phyloP scores from a whole-genome alignment of 2,113 vertebrate genomes.

The Dermatemys mawii region DNA sequence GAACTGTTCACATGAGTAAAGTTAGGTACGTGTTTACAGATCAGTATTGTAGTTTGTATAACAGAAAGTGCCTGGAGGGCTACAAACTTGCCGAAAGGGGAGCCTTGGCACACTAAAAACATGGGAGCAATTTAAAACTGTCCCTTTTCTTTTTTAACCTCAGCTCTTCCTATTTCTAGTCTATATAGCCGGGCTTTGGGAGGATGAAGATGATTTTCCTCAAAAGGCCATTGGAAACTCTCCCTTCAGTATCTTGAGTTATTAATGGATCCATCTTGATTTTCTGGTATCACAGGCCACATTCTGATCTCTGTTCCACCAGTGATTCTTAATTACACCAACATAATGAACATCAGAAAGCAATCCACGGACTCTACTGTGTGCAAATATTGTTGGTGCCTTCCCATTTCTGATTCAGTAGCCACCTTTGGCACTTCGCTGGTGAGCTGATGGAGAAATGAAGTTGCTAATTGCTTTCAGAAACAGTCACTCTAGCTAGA shows the following conservation, averaged over 20 bases:
- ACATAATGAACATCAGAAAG: background rate
- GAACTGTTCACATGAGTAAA: background rate
- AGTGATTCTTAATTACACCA: background rate
- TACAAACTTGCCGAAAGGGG: background rate
- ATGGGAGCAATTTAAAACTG: background rate
- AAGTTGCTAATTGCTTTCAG: background rate
- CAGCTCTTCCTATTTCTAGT: background rate
- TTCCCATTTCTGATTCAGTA: background rate
- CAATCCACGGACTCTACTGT: background rate
- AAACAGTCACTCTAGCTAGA: background rate
- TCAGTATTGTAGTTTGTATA: background rate
- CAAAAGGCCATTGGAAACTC: fast-evolving
- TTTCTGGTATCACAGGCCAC: background rate
- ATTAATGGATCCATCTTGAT: background rate
- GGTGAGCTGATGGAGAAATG: background rate
- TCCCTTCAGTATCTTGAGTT: background rate
- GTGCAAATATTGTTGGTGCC: background rate
- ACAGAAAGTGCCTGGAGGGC: background rate
- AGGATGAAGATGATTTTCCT: background rate
- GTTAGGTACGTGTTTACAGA: background rate
- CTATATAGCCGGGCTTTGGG: background rate
- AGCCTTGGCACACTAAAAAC: fast-evolving
- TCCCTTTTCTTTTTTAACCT: background rate
- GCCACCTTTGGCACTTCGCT: background rate
- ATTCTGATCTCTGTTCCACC: background rate